A percentile compares a stretch with the other conserved stretches of the same genome.
These are phyloP conservation scores for Eospalax fontanierii DNA, from an alignment of 2,797 vertebrate genomes.

Conservation along the genomic window DNA sequence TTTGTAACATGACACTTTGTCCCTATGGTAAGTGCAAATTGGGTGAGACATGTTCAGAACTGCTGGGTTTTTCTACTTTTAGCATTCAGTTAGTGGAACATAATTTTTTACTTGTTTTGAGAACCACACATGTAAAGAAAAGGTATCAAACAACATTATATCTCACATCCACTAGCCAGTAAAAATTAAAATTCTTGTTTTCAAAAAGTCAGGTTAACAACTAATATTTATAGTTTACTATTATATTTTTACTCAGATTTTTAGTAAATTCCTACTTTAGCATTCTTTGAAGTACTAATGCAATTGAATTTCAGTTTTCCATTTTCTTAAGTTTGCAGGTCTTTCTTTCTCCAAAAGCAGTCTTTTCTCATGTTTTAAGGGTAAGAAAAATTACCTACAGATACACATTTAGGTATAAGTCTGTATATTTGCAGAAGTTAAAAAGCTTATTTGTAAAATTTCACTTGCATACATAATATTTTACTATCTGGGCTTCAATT, in stretches of 20 bases:
- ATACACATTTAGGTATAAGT: neutral
- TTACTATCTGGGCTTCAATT: neutral
- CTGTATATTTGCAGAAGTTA: neutral
- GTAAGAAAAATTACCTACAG: neutral
- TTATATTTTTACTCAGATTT: neutral
- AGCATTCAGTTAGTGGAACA: neutral
- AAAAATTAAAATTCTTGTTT: slow-evolving; percentile 36
- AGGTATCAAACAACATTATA: neutral
- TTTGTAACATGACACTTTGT: neutral
- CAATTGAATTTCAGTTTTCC: neutral
- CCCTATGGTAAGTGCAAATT: neutral
- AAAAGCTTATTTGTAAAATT: neutral
- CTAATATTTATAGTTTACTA: slow-evolving; percentile 3
- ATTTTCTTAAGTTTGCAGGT: neutral
- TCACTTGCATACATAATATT: neutral
- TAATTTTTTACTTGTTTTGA: slow-evolving; percentile 55
- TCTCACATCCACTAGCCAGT: neutral
- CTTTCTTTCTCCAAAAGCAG: neutral
- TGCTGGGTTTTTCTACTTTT: slow-evolving; percentile 35
- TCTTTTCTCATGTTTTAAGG: slow-evolving; percentile 3
- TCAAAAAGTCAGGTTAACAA: slow-evolving; percentile 25
- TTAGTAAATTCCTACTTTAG: slow-evolving; percentile 46
- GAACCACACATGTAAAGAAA: neutral
- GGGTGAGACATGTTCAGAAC: slow-evolving; percentile 36
- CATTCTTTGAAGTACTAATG: slow-evolving; percentile 12